These are phyloP conservation scores for Nycticebus coucang DNA, from an alignment of 2,113 vertebrate genomes.

Conservation along the genomic window DNA sequence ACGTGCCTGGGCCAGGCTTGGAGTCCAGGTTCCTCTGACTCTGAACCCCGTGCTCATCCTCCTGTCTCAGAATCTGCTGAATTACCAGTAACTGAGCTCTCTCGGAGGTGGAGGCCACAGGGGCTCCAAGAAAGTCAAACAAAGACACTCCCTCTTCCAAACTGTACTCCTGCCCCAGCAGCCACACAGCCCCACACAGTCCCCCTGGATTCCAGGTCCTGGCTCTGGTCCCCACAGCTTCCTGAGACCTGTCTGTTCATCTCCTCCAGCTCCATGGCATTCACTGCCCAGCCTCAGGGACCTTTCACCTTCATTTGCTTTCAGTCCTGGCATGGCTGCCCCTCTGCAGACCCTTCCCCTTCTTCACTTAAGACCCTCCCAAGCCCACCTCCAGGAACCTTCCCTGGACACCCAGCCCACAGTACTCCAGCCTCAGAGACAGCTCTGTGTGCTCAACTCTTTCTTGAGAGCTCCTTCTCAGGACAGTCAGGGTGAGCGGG, in stretches of 20 bases:
- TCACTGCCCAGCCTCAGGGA: rapidly evolving
- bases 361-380: not conserved
- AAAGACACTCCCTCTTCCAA: not conserved
- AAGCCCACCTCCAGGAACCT: not conserved
- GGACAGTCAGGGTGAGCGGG: not conserved
- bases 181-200: rapidly evolving
- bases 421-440: not conserved
- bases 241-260: rapidly evolving
- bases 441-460: not conserved
- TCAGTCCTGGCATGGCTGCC: not conserved
- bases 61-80: rapidly evolving
- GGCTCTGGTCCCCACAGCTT: not conserved
- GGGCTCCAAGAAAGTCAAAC: not conserved
- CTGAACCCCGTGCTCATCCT: too few relatives aligned
- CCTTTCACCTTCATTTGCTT: not conserved
- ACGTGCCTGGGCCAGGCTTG: not conserved
- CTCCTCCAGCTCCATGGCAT: not conserved
- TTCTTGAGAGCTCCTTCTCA: not conserved
- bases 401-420: too few relatives aligned
- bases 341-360: not conserved
- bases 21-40: not conserved
- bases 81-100: rapidly evolving
- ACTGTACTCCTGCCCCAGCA: too few relatives aligned
- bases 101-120: not conserved
- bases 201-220: too few relatives aligned